Evolutionary conservation across 2,888 invertebrate species (phyloP).

Genomic region (Prostheceraeus crozeri): DNA sequence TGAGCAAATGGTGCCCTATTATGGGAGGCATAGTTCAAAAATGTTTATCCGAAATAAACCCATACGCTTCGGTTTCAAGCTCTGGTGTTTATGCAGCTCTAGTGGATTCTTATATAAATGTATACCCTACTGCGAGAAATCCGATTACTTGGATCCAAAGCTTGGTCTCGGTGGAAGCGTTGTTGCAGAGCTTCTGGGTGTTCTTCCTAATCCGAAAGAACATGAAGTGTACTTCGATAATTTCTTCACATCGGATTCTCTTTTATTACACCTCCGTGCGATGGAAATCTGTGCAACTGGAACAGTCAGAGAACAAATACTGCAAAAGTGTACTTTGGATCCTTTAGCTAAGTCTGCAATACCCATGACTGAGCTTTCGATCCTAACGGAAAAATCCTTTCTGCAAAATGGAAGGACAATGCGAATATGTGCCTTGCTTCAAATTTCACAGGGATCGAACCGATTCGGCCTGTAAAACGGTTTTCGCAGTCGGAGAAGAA

Average conservation of each 20-base stretch:
- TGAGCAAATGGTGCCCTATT: slow-evolving; percentile 54
- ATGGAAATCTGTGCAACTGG: slow-evolving; percentile 28
- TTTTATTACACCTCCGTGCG: slow-evolving; percentile 29
- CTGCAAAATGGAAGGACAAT: slow-evolving; percentile 37
- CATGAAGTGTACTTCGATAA: slow-evolving; percentile 38
- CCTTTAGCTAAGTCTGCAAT: not conserved
- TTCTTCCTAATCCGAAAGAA: not conserved
- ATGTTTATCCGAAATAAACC: slow-evolving; percentile 43
- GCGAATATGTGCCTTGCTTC: slow-evolving; percentile 27
- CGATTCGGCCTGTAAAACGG: slow-evolving; percentile 22
- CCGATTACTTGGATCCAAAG: not conserved
- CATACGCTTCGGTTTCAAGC: slow-evolving; percentile 43
- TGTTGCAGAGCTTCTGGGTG: not conserved
- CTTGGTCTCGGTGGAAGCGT: slow-evolving; percentile 6
- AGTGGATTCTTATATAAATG: not conserved
- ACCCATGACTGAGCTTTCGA: slow-evolving; percentile 22
- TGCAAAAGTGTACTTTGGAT: slow-evolving; percentile 29
- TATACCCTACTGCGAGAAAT: not conserved
- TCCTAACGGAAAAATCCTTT: not conserved
- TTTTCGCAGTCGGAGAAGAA: slow-evolving; percentile 15
- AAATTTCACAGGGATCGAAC: slow-evolving; percentile 11
- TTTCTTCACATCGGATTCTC: slow-evolving; percentile 35
- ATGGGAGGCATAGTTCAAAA: slow-evolving; percentile 43
- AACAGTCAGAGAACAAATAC: slow-evolving; percentile 31
- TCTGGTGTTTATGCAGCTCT: slow-evolving; percentile 39